Evolutionary conservation across 92 coral and sea anemone genomes (phyloP), one percentile per base, ranked within the genome.

Genomic region (Zoanthus sociatus): DNA sequence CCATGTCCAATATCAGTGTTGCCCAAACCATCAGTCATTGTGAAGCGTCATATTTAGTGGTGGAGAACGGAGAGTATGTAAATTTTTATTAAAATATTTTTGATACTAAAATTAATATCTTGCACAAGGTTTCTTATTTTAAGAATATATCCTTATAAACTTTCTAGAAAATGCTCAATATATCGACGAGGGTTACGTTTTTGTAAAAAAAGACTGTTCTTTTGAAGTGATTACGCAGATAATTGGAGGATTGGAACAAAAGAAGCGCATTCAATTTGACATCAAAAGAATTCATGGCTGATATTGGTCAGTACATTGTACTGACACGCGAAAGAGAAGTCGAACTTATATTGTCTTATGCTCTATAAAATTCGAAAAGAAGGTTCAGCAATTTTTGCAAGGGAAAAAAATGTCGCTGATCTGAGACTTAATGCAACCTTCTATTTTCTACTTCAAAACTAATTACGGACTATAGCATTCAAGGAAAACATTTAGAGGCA

Each of bases 311-410:
- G 54, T 42, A 32, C 5, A 77, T 20, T 37, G 42, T 37, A 37
- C 42, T 31, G 67, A 77, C 82, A 77, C 68, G 67, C 82, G 82
- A 77, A 50, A 21, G 82, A 77, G 3, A 77, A 30, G 53, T 53
- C 31, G 9, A 77, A 73, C 55, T 71, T 5, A 18, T 47, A 75
- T 20, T 47, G 61, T 16, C 26, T 47, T 15, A 3, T 11, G 8
- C 14, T 1, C 17, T 42, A 75, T 46, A 47, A 20, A 16, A 45
- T 32, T 48, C 18, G 58, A 17, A 14, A 15, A 10, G 9, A 44
- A 15, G n/a, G 30, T 47, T 46, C 45, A 17, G 77, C 31, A 48
- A 16, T 75, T 75, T 75, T 18, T 47, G 44, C 1, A 48, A n/a
- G 78, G n/a, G n/a, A 10, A 15, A 30, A 48, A 47, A 46, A 53